phyloP scores from a whole-genome alignment of 2,797 vertebrate species.

The Lagodon rhomboides region DNA sequence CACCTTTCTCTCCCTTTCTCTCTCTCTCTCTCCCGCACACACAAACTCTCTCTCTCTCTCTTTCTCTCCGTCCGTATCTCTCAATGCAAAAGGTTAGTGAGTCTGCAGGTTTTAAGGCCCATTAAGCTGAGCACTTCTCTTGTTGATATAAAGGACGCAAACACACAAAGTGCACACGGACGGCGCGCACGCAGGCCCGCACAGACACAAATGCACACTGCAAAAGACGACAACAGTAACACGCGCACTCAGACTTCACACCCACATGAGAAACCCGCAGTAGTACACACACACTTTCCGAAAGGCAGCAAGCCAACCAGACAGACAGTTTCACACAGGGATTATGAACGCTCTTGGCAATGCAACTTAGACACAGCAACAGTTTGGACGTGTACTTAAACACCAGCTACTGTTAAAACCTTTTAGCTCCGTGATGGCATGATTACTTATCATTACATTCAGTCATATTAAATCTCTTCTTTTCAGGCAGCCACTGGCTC shows the following conservation, averaged over 20 bases:
- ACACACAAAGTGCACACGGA: conserved; percentile 26
- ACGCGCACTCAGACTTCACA: conserved; percentile 51
- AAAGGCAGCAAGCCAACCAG: conserved; percentile 49
- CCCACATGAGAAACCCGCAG: conserved; percentile 46
- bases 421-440: neutral
- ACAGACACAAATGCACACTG: conserved; percentile 13
- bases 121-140: conserved; percentile 54
- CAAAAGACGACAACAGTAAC: conserved; percentile 39
- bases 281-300: conserved; percentile 40
- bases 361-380: conserved; percentile 12
- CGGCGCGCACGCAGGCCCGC: conserved; percentile 17
- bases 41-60: neutral
- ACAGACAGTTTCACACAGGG: conserved; percentile 42
- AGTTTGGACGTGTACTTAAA: neutral
- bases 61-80: conserved; percentile 21
- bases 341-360: conserved; percentile 10
- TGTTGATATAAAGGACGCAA: conserved; percentile 63
- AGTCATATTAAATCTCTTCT: neutral
- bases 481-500: neutral
- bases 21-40: conserved; percentile 4
- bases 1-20: neutral
- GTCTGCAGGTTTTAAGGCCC: conserved; percentile 56
- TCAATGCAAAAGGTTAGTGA: conserved; percentile 53
- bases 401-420: neutral
- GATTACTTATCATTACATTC: neutral